phyloP scores from a whole-genome alignment of 2,113 vertebrate genomes.

The Eurypyga helias region DNA sequence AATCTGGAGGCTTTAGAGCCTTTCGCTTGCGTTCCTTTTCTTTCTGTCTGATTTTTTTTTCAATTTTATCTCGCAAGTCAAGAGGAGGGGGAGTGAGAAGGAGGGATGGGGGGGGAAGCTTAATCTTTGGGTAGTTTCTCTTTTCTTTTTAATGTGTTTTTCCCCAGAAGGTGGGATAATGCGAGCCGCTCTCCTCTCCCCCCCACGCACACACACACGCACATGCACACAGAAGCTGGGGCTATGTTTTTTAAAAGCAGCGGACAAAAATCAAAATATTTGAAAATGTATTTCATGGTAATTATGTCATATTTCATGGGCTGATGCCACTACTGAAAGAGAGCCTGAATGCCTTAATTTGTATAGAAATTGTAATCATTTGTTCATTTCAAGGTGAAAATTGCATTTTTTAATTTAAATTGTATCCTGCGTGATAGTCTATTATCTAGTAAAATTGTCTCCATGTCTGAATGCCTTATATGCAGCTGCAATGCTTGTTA shows the following conservation, averaged over 20 bases:
- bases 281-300: conserved; percentile 99
- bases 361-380: conserved; percentile 99
- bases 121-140: conserved; percentile 89
- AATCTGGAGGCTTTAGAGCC: conserved; percentile 87
- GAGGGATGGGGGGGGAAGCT: conserved; percentile 55
- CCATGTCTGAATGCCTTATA: conserved; percentile 92
- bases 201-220: conserved; percentile 69
- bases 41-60: conserved; percentile 79
- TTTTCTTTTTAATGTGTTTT: conserved; percentile 90
- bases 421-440: conserved; percentile 99
- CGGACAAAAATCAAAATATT: conserved; percentile 99
- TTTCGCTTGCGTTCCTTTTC: conserved; percentile 73
- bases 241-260: conserved; percentile 93
- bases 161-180: conserved; percentile 91
- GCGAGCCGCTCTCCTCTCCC: conserved; percentile 47
- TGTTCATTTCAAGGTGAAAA: conserved; percentile 99
- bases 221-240: conserved; percentile 81
- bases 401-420: conserved; percentile 99
- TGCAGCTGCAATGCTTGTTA: conserved; percentile 93
- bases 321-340: conserved; percentile 95
- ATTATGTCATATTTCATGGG: conserved; percentile 99
- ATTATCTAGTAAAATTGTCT: conserved; percentile 99
- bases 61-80: conserved; percentile 91
- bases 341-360: conserved; percentile 99
- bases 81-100: conserved; percentile 71